phyloP scores from a whole-genome alignment of 2,797 vertebrate genomes.

The Ataeniobius toweri region DNA sequence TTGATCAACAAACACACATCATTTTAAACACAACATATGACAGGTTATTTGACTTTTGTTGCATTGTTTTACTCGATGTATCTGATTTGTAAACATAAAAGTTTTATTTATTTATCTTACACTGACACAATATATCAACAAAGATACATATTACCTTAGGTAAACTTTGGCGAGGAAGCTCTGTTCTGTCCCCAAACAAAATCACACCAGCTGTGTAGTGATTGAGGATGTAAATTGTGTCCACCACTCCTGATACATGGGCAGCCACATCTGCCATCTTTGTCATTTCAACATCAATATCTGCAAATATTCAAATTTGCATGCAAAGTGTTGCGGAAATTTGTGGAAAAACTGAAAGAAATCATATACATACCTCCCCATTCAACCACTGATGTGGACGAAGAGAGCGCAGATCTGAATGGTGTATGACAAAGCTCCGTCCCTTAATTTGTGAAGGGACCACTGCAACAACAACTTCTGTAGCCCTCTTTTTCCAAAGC shows the following conservation, averaged over 20 bases:
- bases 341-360: no score
- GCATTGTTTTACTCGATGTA: background rate
- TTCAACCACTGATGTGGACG: background rate
- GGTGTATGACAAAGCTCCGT: background rate
- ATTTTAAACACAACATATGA: background rate
- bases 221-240: background rate
- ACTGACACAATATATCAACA: background rate
- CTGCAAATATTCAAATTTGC: no score
- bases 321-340: no score
- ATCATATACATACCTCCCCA: background rate
- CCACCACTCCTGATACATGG: slow-evolving; percentile 1
- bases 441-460: background rate
- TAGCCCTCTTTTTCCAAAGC: background rate
- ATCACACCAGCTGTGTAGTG: background rate
- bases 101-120: background rate
- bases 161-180: background rate
- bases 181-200: slow-evolving; percentile 1
- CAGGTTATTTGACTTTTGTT: background rate
- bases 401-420: background rate
- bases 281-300: background rate
- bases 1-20: background rate
- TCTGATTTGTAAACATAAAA: background rate
- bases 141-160: background rate
- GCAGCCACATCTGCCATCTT: slow-evolving; percentile 2
- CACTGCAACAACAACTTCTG: background rate